Percentiles rank a stretch among this genome's conserved stretches.
Evolutionary conservation across 2,888 invertebrate species (phyloP).

Genomic region (Lycophotia porphyrea): DNA sequence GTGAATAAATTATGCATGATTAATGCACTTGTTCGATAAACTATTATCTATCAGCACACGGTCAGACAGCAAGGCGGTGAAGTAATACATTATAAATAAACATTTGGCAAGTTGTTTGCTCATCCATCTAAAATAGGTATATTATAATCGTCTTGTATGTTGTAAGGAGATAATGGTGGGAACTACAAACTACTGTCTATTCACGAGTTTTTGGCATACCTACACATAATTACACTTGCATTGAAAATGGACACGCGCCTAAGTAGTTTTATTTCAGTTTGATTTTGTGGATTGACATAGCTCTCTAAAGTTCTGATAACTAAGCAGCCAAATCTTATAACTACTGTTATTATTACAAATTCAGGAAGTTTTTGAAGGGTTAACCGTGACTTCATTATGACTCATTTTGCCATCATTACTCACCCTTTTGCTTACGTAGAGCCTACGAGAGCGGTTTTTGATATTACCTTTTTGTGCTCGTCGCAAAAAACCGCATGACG

Average conservation of each 20-base stretch:
- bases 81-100: slow-evolving; percentile 42
- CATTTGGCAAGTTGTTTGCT: slow-evolving; percentile 25
- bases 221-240: not conserved
- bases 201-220: not conserved
- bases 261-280: not conserved
- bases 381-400: not conserved
- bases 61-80: slow-evolving; percentile 19
- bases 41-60: slow-evolving; percentile 30
- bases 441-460: slow-evolving; percentile 10
- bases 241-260: not conserved
- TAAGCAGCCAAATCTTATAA: not conserved
- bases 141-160: not conserved
- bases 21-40: slow-evolving; percentile 24
- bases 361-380: slow-evolving; percentile 15
- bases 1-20: slow-evolving; percentile 17
- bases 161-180: not conserved
- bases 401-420: not conserved
- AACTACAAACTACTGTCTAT: not conserved
- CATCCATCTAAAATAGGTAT: slow-evolving; percentile 32
- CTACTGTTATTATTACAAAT: not conserved
- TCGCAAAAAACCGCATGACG: slow-evolving; percentile 42
- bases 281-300: slow-evolving; percentile 1
- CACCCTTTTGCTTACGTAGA: slow-evolving; percentile 13
- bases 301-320: not conserved
- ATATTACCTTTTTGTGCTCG: not conserved